Evolutionary conservation across 2,797 vertebrate genomes (phyloP).

Genomic region (Chloroceryle amazona): DNA sequence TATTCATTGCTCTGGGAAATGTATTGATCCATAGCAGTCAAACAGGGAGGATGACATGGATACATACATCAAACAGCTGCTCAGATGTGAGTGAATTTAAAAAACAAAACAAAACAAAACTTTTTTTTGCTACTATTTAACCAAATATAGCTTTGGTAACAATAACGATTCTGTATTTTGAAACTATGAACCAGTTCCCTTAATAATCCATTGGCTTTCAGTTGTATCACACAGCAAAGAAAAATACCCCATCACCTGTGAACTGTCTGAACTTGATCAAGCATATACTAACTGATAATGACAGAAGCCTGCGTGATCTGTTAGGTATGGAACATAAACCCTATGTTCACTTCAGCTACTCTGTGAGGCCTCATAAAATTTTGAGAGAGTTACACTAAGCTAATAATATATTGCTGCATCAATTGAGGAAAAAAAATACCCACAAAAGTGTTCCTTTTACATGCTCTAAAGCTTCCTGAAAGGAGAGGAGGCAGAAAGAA

Average conservation of each 20-base stretch:
- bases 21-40: background rate
- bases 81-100: background rate
- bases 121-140: background rate
- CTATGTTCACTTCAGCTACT: conserved; percentile 35
- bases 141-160: background rate
- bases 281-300: conserved; percentile 35
- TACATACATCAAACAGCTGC: background rate
- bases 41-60: background rate
- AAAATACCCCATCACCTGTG: background rate
- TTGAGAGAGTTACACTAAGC: conserved; percentile 25
- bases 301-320: conserved; percentile 34
- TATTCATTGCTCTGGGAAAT: background rate
- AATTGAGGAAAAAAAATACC: conserved; percentile 43
- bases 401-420: conserved; percentile 8
- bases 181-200: background rate
- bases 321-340: conserved; percentile 54
- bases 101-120: background rate
- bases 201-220: conserved; percentile 22
- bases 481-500: background rate
- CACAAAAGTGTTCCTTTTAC: conserved; percentile 18
- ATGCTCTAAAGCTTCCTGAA: background rate
- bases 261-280: conserved; percentile 32
- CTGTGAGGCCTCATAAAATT: conserved; percentile 66
- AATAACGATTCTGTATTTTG: background rate
- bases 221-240: background rate